These are phyloP conservation scores for Resseliella maxima DNA, from an alignment of 2,888 invertebrate species.

Conservation along the genomic window DNA sequence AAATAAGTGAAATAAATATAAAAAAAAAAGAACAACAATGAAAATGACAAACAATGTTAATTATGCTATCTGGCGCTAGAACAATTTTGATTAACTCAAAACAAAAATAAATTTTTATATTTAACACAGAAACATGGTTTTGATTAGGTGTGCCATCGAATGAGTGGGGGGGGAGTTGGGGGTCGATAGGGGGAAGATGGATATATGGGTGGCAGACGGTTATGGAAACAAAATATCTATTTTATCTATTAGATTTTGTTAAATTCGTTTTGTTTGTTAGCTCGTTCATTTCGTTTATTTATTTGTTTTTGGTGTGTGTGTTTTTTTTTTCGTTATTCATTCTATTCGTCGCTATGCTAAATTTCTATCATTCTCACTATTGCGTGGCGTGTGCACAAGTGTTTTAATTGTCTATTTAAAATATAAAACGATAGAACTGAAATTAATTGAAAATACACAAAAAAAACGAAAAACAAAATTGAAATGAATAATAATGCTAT, in stretches of 20 bases:
- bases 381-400: background rate
- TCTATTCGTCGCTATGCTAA: too few relatives aligned
- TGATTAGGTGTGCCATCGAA: too few relatives aligned
- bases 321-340: background rate
- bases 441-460: slow-evolving; percentile 33
- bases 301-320: background rate
- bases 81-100: too few relatives aligned
- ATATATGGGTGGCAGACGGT: background rate
- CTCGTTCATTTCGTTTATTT: background rate
- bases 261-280: background rate
- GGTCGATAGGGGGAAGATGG: background rate
- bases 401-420: slow-evolving; percentile 10
- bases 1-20: background rate
- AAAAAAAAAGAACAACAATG: background rate
- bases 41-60: background rate
- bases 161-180: too few relatives aligned
- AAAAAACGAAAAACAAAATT: too few relatives aligned
- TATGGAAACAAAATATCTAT: background rate
- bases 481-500: slow-evolving; percentile 32
- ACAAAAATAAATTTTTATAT: too few relatives aligned
- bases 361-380: background rate
- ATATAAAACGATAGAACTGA: background rate
- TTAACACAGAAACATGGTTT: too few relatives aligned
- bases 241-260: background rate
- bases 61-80: too few relatives aligned